Conservation (phyloP, 2,113 vertebrate genomes). For the Microtus richardsoni region DNA sequence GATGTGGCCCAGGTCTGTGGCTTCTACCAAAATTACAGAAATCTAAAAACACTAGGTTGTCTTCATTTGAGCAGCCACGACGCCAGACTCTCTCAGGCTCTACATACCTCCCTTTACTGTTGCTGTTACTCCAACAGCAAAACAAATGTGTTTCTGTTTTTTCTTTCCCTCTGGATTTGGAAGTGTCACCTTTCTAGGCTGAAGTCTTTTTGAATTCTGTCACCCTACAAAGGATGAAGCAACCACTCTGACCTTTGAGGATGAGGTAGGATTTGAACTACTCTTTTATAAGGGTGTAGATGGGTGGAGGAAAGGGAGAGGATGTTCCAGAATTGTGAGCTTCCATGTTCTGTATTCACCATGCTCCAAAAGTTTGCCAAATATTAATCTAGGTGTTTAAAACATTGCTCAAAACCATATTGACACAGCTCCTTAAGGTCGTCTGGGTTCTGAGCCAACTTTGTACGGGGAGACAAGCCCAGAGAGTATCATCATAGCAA, state of each 20-base stretch:
- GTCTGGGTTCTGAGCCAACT: background rate
- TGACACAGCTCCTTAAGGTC: background rate
- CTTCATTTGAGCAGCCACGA: background rate
- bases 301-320: constrained; percentile 1
- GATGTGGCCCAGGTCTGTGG: background rate
- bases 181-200: background rate
- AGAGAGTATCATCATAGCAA: background rate
- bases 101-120: background rate
- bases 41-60: background rate
- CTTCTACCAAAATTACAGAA: constrained; percentile 12
- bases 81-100: background rate
- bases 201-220: background rate
- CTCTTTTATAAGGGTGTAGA: background rate
- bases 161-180: background rate
- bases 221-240: background rate
- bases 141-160: background rate
- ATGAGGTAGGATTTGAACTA: background rate
- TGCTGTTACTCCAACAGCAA: background rate
- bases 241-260: background rate
- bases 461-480: too few species aligned
- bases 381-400: background rate
- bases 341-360: background rate
- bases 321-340: background rate
- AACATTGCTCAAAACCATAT: background rate
- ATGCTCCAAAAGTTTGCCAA: background rate